phyloP scores from a whole-genome alignment of 2,113 vertebrate genomes.

The Lethenteron camtschaticum region DNA sequence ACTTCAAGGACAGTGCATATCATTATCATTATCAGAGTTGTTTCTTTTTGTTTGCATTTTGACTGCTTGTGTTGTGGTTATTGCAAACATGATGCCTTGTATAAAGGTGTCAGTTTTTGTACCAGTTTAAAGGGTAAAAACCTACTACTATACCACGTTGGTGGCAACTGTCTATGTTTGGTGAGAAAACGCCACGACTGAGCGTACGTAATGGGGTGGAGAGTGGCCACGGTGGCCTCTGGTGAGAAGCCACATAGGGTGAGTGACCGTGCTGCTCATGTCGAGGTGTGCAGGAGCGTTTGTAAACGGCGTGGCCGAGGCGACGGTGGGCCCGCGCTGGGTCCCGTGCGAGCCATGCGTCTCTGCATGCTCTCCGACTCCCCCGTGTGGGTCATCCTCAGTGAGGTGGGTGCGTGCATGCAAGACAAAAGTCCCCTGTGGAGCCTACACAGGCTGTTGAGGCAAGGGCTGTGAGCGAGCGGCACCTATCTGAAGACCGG shows the following conservation, averaged over 20 bases:
- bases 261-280: not conserved
- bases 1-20: too few relatives aligned
- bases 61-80: too few relatives aligned
- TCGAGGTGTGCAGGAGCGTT: constrained; percentile 37
- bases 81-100: too few relatives aligned
- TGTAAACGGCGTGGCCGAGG: constrained; percentile 63
- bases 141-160: not conserved
- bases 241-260: not conserved
- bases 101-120: too few relatives aligned
- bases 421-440: too few relatives aligned
- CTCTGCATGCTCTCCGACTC: constrained; percentile 72
- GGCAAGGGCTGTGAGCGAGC: too few relatives aligned
- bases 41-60: too few relatives aligned
- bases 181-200: not conserved
- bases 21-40: too few relatives aligned
- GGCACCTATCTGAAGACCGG: too few relatives aligned
- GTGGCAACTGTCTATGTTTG: not conserved
- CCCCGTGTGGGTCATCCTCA: constrained; percentile 88
- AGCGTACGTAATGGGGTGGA: not conserved
- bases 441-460: too few relatives aligned
- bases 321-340: constrained; percentile 64
- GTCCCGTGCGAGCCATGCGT: constrained; percentile 65
- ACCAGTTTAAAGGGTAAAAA: too few relatives aligned
- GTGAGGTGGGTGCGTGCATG: constrained; percentile 38
- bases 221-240: too few relatives aligned